These are phyloP conservation scores for Cephus nigrinus DNA, from an alignment of 2,888 invertebrate genomes.

Conservation along the genomic window DNA sequence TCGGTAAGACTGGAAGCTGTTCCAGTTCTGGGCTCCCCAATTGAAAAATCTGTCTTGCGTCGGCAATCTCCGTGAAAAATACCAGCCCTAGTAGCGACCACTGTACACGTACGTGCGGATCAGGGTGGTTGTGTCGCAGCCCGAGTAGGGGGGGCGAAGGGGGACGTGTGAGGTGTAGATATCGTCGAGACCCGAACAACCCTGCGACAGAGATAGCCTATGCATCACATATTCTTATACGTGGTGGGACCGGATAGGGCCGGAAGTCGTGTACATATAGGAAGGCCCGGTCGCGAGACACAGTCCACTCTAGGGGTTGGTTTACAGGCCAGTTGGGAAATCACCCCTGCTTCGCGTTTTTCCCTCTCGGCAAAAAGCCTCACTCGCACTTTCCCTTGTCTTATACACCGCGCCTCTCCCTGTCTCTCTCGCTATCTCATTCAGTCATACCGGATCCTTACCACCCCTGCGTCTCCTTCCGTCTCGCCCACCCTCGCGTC, in stretches of 20 bases:
- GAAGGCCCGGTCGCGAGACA: slow-evolving; percentile 22
- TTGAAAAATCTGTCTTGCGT: slow-evolving; percentile 24
- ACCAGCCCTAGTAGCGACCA: slow-evolving; percentile 3
- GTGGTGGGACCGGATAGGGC: background rate
- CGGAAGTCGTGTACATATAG: slow-evolving; percentile 6
- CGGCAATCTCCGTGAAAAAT: slow-evolving; percentile 23
- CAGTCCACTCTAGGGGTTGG: slow-evolving; percentile 37
- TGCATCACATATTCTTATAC: background rate
- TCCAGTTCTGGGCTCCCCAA: slow-evolving; percentile 8
- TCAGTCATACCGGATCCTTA: background rate
- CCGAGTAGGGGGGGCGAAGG: background rate
- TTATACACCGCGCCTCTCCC: slow-evolving; percentile 10
- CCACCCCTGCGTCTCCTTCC: slow-evolving; percentile 16
- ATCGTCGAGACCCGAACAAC: background rate
- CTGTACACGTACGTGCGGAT: background rate
- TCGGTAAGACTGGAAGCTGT: background rate
- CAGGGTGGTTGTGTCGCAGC: too few species aligned
- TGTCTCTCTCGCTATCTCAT: slow-evolving; percentile 40
- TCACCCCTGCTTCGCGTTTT: slow-evolving; percentile 59
- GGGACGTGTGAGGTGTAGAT: background rate
- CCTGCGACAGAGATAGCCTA: background rate
- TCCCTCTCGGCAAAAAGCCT: slow-evolving; percentile 6
- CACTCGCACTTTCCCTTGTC: slow-evolving; percentile 16
- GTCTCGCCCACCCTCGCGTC: slow-evolving; percentile 16
- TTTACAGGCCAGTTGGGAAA: slow-evolving; percentile 72